Conservation (phyloP, 2,113 vertebrate genomes). For the Odocoileus hemionus region DNA sequence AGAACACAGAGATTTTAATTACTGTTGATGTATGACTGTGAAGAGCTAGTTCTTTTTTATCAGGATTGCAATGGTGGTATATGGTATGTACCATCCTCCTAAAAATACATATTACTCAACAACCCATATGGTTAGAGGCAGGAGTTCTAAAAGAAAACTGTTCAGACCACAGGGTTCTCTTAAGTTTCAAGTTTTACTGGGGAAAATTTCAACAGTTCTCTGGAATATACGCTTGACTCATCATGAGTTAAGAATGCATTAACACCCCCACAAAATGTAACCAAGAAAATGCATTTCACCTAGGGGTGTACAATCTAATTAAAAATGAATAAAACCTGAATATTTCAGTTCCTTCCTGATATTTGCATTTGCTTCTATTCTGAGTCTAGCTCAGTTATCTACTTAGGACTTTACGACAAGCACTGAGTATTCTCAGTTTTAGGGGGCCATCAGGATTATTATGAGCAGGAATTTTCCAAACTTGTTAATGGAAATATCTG, state of each 20-base stretch:
- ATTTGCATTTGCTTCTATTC: slow-evolving; percentile 10
- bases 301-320: slow-evolving; percentile 43
- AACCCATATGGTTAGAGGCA: slow-evolving; percentile 50
- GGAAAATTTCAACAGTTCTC: slow-evolving; percentile 32
- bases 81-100: neutral
- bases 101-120: slow-evolving; percentile 57
- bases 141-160: slow-evolving; percentile 53
- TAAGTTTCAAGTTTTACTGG: slow-evolving; percentile 29
- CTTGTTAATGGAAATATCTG: neutral
- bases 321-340: slow-evolving; percentile 47
- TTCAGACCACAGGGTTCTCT: slow-evolving; percentile 37
- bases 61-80: neutral
- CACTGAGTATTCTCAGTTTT: neutral
- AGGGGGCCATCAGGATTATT: neutral
- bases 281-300: slow-evolving; percentile 49
- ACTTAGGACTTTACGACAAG: neutral
- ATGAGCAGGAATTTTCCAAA: slow-evolving; percentile 1
- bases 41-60: neutral
- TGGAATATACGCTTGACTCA: slow-evolving; percentile 49
- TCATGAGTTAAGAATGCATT: slow-evolving; percentile 31
- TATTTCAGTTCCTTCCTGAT: neutral
- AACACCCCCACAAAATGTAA: slow-evolving; percentile 37
- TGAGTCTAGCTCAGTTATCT: neutral
- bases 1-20: neutral
- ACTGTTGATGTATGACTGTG: neutral